Conservation (phyloP, 2,113 vertebrate genomes). For the Sarotherodon lohbergeri region DNA sequence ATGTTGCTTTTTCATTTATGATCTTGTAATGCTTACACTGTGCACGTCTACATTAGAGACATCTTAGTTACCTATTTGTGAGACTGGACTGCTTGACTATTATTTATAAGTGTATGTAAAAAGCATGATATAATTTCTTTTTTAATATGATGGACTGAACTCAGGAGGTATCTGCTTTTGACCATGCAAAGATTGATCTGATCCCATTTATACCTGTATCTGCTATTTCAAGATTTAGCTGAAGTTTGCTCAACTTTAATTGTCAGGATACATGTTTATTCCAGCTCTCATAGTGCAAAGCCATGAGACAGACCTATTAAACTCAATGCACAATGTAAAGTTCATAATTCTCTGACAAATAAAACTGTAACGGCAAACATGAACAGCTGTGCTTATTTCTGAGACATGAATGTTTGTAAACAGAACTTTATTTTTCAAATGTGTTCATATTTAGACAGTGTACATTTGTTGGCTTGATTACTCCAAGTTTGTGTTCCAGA, state of each 20-base stretch:
- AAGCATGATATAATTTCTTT: background rate
- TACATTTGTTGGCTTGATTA: background rate
- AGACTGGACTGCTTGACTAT: background rate
- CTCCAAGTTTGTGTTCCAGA: background rate
- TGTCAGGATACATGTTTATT: background rate
- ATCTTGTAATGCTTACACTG: background rate
- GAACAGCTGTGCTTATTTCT: background rate
- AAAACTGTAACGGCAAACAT: background rate
- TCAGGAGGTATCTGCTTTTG: background rate
- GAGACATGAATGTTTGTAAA: background rate
- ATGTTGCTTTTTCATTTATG: fast-evolving
- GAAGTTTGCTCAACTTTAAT: background rate
- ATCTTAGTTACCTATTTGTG: background rate
- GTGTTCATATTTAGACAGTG: background rate
- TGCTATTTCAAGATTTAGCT: fast-evolving
- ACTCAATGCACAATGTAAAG: background rate
- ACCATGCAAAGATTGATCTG: background rate
- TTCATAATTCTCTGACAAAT: background rate
- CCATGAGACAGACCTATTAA: background rate
- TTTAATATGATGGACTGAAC: background rate
- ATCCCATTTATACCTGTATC: background rate
- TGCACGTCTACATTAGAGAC: background rate
- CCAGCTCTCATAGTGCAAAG: background rate
- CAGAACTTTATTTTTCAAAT: background rate
- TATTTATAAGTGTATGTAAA: fast-evolving